Evolutionary conservation across 2,113 vertebrate genomes (phyloP), one percentile per base, ranked within the genome.

Genomic region (Taurulus bubalis): DNA sequence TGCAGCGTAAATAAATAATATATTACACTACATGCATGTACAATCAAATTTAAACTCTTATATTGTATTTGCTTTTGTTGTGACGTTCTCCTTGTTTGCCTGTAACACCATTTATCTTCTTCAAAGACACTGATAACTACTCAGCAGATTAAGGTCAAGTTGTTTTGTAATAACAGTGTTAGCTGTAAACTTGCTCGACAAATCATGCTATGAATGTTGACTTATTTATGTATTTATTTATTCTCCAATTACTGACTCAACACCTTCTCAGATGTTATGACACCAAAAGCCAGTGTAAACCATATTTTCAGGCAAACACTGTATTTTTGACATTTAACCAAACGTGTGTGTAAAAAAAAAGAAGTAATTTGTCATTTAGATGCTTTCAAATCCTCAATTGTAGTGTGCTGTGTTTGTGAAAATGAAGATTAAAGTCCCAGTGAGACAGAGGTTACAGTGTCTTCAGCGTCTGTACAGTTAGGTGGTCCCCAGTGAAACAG

Each of bases 381-480:
- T 26, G 42, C 14, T 66, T 28, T 30, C 1, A 36, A 62, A 65
- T 47, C 4, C 18, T 30, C 8, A 4, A 51, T 20, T 28, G 18
- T 40, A 34, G n/a, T 64, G 45, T 64, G 30, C 45, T 38, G 45
- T 63, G 42, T 64, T 51, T 75, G 40, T 60, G 14, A n/a, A 63
- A 38, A 51, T 75, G 6, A 16, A 51, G 62, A 49, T 18, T 32
- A 45, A 53, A 26, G 24, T 56, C 53, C n/a, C 9, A 24, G 53
- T 24, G 10, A 56, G 26, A 56, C 3, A 10, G n/a, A 55, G n/a
- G 53, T 55, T 56, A 3, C 6, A 51, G 49, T 9, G 49, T 51
- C 49, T 51, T 51, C 22, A 51, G 20, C 18, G 6, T 51, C 20
- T 51, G 49, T 49, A 8, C 47, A 49, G 18, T 49, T 22, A 49